Evolutionary conservation across 1,140 invertebrate species (phyloP).

Genomic region (Melanaphis sacchari): DNA sequence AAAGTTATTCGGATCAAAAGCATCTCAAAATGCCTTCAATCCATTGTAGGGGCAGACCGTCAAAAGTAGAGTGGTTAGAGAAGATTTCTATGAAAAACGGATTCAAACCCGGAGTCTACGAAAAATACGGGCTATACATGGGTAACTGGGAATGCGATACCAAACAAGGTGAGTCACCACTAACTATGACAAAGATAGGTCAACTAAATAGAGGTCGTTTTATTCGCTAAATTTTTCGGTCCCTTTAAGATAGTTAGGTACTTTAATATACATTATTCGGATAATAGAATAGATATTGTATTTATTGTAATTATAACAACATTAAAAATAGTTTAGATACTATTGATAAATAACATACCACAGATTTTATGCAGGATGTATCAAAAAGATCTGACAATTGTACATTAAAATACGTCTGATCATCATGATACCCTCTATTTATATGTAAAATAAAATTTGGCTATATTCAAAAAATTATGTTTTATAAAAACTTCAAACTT

Average conservation of each 20-base stretch:
- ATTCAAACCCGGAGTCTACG: neutral
- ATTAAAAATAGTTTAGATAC: too few relatives aligned
- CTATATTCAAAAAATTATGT: neutral
- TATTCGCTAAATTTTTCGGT: neutral
- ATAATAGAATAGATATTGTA: too few relatives aligned
- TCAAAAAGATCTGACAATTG: neutral
- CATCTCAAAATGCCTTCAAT: neutral
- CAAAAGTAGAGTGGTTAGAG: neutral
- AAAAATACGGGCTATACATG: neutral
- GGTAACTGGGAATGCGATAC: neutral
- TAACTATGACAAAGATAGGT: neutral
- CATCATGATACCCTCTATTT: neutral
- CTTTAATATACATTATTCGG: too few relatives aligned
- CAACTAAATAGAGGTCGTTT: neutral
- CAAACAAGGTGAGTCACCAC: slow-evolving; percentile 20
- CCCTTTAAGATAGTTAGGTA: neutral
- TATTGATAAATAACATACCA: too few relatives aligned
- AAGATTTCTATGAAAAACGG: slow-evolving; percentile 1
- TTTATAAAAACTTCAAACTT: neutral
- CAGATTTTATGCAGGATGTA: neutral
- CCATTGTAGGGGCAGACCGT: neutral
- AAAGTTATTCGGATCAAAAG: neutral
- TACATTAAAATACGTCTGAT: neutral
- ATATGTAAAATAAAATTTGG: neutral
- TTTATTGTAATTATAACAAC: too few relatives aligned